These are phyloP conservation scores for Camponotus vicinus DNA, from an alignment of 1,140 invertebrate genomes.

Conservation along the genomic window DNA sequence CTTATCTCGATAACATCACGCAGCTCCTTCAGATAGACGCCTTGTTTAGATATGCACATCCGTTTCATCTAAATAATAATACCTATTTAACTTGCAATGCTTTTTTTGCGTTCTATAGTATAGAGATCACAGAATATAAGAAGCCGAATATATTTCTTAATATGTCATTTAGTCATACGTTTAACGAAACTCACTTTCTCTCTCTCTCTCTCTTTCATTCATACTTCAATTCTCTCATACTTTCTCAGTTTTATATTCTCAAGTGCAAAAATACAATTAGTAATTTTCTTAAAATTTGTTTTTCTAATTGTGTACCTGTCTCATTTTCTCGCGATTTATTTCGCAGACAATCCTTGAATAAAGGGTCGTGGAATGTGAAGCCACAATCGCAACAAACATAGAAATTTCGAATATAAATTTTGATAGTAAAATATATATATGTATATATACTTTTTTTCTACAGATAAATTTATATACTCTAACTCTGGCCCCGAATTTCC, in stretches of 20 bases:
- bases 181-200: not conserved
- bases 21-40: conserved; percentile 35
- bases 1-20: conserved; percentile 52
- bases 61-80: conserved; percentile 50
- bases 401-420: conserved; percentile 86
- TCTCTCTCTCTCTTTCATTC: conserved; percentile 26
- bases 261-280: conserved; percentile 72
- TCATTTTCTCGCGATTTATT: conserved; percentile 33
- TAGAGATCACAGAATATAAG: conserved; percentile 86
- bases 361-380: conserved; percentile 83
- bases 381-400: conserved; percentile 84
- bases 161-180: conserved; percentile 59
- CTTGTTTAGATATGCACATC: conserved; percentile 33
- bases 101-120: conserved; percentile 29
- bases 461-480: conserved; percentile 80
- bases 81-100: conserved; percentile 52
- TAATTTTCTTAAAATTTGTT: conserved; percentile 54
- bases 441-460: conserved; percentile 57
- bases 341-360: conserved; percentile 32
- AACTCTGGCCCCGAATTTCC: conserved; percentile 84
- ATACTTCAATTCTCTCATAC: conserved; percentile 23
- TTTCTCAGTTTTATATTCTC: conserved; percentile 55
- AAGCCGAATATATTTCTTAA: conserved; percentile 84
- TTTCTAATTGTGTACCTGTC: conserved; percentile 52
- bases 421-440: conserved; percentile 85